Percentiles rank a stretch among this genome's conserved stretches.
phyloP scores from a whole-genome alignment of 2,113 vertebrate species.

The Leuciscus idus region DNA sequence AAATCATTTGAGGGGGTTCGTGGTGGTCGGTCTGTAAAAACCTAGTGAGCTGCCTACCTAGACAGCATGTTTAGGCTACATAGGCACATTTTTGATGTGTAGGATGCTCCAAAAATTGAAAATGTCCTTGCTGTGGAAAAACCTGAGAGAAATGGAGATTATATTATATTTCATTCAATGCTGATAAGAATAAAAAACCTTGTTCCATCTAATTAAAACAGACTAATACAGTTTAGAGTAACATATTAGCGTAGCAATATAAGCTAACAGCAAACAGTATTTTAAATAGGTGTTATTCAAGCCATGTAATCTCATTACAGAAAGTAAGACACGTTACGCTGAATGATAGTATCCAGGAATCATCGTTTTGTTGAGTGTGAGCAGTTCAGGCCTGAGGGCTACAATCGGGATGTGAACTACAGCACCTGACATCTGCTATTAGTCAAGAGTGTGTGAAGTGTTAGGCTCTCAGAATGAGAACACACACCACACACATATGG shows the following conservation, averaged over 20 bases:
- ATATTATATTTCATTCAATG: neutral
- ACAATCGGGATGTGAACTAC: neutral
- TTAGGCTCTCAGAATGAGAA: constrained; percentile 1
- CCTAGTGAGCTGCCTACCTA: neutral
- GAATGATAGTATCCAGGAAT: neutral
- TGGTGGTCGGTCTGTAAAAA: neutral
- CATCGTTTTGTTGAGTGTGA: constrained; percentile 1
- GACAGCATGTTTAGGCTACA: neutral
- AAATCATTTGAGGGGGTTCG: neutral
- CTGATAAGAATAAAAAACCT: neutral
- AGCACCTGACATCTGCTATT: constrained; percentile 26
- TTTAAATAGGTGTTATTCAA: neutral
- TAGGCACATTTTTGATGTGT: neutral
- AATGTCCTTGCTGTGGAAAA: neutral
- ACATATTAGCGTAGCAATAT: neutral
- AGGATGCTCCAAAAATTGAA: neutral
- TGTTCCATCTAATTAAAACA: neutral
- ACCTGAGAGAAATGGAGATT: neutral
- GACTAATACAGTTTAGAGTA: neutral
- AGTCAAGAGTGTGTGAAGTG: neutral
- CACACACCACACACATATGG: neutral
- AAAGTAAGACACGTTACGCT: neutral
- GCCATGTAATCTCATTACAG: neutral
- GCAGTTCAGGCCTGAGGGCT: neutral
- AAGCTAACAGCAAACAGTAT: neutral